Evolutionary conservation across 2,888 invertebrate genomes (phyloP).

Genomic region (Synergus japonicus): DNA sequence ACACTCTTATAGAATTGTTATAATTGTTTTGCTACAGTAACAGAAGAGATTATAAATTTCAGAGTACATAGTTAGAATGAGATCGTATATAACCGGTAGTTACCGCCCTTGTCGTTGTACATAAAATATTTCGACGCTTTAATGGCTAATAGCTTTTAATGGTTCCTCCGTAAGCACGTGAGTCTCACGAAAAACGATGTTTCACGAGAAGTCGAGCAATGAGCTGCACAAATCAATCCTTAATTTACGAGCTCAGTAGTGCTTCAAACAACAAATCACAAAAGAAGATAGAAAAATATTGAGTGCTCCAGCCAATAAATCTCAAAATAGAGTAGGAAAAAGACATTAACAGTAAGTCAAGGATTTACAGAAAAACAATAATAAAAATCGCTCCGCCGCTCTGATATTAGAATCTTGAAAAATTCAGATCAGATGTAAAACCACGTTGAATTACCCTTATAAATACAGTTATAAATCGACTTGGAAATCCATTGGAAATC

Average conservation of each 20-base stretch:
- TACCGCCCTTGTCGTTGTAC: constrained; percentile 65
- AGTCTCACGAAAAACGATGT: constrained; percentile 51
- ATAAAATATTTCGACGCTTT: constrained; percentile 71
- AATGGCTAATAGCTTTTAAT: constrained; percentile 72
- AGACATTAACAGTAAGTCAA: too few relatives aligned
- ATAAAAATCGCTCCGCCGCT: too few relatives aligned
- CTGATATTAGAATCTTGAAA: too few relatives aligned
- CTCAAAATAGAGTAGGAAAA: too few relatives aligned
- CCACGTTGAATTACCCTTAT: too few relatives aligned
- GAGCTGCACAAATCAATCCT: constrained; percentile 43
- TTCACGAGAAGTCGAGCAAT: constrained; percentile 48
- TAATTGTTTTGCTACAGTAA: not conserved
- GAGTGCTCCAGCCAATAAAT: too few relatives aligned
- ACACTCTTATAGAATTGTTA: not conserved
- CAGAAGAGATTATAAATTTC: not conserved
- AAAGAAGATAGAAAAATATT: too few relatives aligned
- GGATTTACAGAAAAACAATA: too few relatives aligned
- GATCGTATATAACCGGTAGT: constrained; percentile 58
- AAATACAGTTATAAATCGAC: too few relatives aligned
- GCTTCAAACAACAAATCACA: not conserved
- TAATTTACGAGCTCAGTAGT: constrained; percentile 1
- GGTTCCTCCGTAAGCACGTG: constrained; percentile 58
- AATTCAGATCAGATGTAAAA: too few relatives aligned
- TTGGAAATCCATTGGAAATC: too few relatives aligned
- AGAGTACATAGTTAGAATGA: constrained; percentile 50